A percentile compares a stretch with the other conserved stretches of the same genome.
Conservation (phyloP, 2,888 invertebrate genomes). For the Polydrusus cervinus region DNA sequence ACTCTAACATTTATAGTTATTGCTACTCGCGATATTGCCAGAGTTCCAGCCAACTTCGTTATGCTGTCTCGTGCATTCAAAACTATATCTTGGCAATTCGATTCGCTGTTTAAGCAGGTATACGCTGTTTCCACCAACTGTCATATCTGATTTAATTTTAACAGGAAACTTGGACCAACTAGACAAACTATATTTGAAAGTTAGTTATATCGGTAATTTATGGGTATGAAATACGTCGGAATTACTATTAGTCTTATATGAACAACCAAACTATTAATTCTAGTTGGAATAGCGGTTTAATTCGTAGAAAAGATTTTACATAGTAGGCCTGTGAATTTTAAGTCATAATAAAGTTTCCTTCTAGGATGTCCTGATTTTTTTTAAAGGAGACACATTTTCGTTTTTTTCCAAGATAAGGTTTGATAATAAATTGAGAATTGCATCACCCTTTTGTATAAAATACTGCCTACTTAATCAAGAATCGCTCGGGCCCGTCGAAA, state of each 20-base stretch:
- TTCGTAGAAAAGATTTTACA: too few relatives aligned
- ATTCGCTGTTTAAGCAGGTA: background rate
- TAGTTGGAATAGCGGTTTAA: background rate
- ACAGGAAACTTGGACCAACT: constrained; percentile 23
- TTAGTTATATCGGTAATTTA: constrained; percentile 20
- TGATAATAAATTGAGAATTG: too few relatives aligned
- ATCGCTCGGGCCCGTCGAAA: too few relatives aligned
- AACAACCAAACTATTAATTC: background rate
- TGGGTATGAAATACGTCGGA: constrained; percentile 23
- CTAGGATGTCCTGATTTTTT: too few relatives aligned
- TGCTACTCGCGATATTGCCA: too few relatives aligned
- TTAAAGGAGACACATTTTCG: too few relatives aligned
- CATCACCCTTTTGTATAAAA: too few relatives aligned
- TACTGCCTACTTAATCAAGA: too few relatives aligned
- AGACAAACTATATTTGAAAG: constrained; percentile 35
- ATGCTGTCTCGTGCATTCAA: background rate
- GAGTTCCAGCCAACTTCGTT: background rate
- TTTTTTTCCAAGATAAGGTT: too few relatives aligned
- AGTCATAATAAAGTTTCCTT: too few relatives aligned
- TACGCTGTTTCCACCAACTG: constrained; percentile 16
- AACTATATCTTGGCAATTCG: background rate
- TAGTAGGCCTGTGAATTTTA: too few relatives aligned
- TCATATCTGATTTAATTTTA: constrained; percentile 39
- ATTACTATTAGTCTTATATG: constrained; percentile 4
- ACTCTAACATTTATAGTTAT: too few relatives aligned